Base-by-base conservation (phyloP, 2,888 invertebrate species). In the Phytoseiulus persimilis region DNA sequence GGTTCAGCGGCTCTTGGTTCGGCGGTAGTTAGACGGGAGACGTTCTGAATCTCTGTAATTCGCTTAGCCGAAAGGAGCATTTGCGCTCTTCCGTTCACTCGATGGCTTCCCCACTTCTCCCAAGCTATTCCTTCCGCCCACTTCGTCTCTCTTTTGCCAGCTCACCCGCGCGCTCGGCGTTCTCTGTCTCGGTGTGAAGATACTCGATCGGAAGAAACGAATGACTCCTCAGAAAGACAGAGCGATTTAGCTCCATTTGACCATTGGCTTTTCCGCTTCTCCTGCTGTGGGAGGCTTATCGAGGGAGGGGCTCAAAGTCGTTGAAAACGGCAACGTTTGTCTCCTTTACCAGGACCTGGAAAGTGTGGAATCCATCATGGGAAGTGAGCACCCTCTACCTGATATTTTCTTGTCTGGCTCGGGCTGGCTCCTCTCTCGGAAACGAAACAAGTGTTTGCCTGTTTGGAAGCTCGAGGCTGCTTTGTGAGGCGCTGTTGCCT, bases 191-290 rank as follows among this genome's bases (percentile, higher is more conserved):
- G 65, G 65, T 65, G 65, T 65, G 65, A 65, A 23, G 65, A 65
- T 65, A 65, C 65, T 65, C 65, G 65, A 65, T 65, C 65, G 65
- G 65, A 65, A 65, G 65, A 65, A 65, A 65, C 65, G 65, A 65
- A 65, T 65, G 65, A 65, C 23, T 65, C 1, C 65, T 65, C 65
- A 65, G 28, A 28, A 18, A 65, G 65, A 65, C 65, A 65, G 65
- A 65, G 65, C 65, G 65, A 65, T 65, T 65, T 14, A 18, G 65
- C 18, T 65, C 28, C 65, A 65, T 65, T 65, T 65, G 65, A 65
- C 28, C 65, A 18, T 65, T 65, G 65, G 65, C 65, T 65, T 65
- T 65, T 28, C 65, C 39, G 3, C 9, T 39, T 39, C 9, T 39
- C n/a, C 65, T 23, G 65, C 65, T 23, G 18, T 18, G 28, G 18